Percentiles rank a stretch among this genome's conserved stretches.
phyloP scores from a whole-genome alignment of 2,888 invertebrate species.

The Pyrgus malvae region DNA sequence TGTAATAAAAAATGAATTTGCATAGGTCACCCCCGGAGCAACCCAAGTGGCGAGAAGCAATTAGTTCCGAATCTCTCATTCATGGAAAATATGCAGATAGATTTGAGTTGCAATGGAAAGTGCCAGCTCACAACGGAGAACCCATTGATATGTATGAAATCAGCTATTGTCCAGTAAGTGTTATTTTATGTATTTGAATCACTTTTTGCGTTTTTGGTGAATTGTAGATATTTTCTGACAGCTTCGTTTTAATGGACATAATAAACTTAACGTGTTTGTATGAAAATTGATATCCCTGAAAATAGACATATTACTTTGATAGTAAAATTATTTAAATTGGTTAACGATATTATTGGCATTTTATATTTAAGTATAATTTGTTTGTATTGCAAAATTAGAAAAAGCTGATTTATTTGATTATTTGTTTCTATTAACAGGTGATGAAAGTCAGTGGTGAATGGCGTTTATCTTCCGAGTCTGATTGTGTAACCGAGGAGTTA shows the following conservation, averaged over 20 bases:
- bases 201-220: too few species aligned
- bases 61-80: slow-evolving; percentile 68
- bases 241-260: too few species aligned
- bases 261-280: too few species aligned
- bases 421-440: slow-evolving; percentile 68
- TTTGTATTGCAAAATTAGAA: too few species aligned
- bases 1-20: slow-evolving; percentile 21
- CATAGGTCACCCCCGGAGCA: slow-evolving; percentile 87
- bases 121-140: slow-evolving; percentile 94
- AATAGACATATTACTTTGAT: too few species aligned
- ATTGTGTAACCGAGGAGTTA: slow-evolving; percentile 83
- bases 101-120: slow-evolving; percentile 91
- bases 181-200: not conserved
- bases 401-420: too few species aligned
- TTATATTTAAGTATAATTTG: too few species aligned
- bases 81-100: slow-evolving; percentile 86
- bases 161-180: slow-evolving; percentile 88
- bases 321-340: too few species aligned
- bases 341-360: too few species aligned
- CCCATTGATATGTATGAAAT: slow-evolving; percentile 92
- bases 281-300: too few species aligned
- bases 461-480: slow-evolving; percentile 76
- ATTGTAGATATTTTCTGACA: too few species aligned
- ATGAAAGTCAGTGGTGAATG: slow-evolving; percentile 86
- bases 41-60: slow-evolving; percentile 73